Evolutionary conservation across 2,888 invertebrate species (phyloP).

Genomic region (Platycheirus albimanus): DNA sequence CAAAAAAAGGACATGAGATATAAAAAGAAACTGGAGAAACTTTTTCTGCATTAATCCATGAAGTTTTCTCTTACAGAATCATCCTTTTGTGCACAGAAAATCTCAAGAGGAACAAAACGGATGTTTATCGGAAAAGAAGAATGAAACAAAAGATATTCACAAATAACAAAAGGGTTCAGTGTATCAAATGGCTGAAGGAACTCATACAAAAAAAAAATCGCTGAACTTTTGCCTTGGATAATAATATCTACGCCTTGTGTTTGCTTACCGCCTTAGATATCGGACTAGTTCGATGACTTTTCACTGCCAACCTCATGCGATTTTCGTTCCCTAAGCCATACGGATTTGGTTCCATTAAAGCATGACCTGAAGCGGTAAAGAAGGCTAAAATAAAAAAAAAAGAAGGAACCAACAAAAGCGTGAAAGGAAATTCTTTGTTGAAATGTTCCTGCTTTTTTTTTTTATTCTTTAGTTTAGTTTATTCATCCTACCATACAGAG

Average conservation of each 20-base stretch:
- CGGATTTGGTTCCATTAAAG: slow-evolving; percentile 44
- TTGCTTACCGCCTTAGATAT: slow-evolving; percentile 35
- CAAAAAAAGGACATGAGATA: too few relatives aligned
- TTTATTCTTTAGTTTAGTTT: too few relatives aligned
- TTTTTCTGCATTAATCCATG: slow-evolving; percentile 6
- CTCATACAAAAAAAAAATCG: slow-evolving; percentile 3
- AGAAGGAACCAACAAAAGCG: slow-evolving; percentile 34
- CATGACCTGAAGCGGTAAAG: slow-evolving; percentile 41
- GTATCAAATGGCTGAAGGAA: slow-evolving; percentile 28
- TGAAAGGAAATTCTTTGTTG: slow-evolving; percentile 54
- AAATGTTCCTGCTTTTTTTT: slow-evolving; percentile 19
- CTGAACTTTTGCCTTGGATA: slow-evolving; percentile 24
- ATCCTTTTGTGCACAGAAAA: slow-evolving; percentile 22
- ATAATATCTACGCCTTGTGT: slow-evolving; percentile 34
- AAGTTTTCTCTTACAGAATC: slow-evolving; percentile 30
- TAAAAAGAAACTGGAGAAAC: too few relatives aligned
- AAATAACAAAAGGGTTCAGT: slow-evolving; percentile 5
- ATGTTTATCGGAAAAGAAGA: slow-evolving; percentile 43
- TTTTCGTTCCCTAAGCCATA: slow-evolving; percentile 36
- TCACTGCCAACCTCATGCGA: slow-evolving; percentile 27
- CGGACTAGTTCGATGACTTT: slow-evolving; percentile 51
- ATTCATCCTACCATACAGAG: slow-evolving; percentile 1
- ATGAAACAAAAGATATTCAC: slow-evolving; percentile 16
- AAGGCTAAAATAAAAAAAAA: background rate
- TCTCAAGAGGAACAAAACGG: slow-evolving; percentile 40